phyloP scores from a whole-genome alignment of 2,888 invertebrate genomes.

The Luperina testacea region DNA sequence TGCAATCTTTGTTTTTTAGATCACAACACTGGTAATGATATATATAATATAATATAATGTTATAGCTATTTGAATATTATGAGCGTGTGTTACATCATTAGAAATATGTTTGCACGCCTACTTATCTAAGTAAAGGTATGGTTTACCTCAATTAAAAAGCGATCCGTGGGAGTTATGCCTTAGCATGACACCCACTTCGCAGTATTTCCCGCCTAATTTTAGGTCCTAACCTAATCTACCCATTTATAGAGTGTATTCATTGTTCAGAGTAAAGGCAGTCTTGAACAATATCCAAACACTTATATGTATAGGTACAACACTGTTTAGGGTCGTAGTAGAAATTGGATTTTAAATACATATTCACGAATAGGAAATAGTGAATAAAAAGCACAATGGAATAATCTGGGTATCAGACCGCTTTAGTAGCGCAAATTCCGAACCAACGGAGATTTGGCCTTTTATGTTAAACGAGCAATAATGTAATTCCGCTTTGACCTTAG shows the following conservation, averaged over 20 bases:
- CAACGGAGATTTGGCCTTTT: slow-evolving; percentile 19
- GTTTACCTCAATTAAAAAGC: slow-evolving; percentile 5
- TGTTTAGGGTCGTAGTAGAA: background rate
- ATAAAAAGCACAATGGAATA: slow-evolving; percentile 13
- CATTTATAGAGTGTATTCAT: background rate
- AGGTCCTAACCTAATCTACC: background rate
- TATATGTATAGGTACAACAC: background rate
- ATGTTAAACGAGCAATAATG: slow-evolving; percentile 11
- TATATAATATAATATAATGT: no score
- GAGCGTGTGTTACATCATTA: background rate
- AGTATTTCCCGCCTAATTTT: no score
- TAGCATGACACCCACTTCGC: background rate
- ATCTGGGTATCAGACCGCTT: slow-evolving; percentile 21
- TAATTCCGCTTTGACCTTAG: slow-evolving; percentile 10
- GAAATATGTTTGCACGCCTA: background rate
- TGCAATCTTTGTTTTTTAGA: slow-evolving; percentile 20
- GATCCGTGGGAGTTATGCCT: background rate
- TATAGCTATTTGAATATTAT: background rate
- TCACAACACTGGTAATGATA: background rate
- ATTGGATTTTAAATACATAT: slow-evolving; percentile 22
- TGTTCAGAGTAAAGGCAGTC: background rate
- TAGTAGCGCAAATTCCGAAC: background rate
- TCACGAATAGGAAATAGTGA: slow-evolving; percentile 7
- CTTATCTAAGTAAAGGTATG: background rate
- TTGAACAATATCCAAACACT: background rate